Evolutionary conservation across 2,888 invertebrate species (phyloP).

Genomic region (Rhyacophila evoluta): DNA sequence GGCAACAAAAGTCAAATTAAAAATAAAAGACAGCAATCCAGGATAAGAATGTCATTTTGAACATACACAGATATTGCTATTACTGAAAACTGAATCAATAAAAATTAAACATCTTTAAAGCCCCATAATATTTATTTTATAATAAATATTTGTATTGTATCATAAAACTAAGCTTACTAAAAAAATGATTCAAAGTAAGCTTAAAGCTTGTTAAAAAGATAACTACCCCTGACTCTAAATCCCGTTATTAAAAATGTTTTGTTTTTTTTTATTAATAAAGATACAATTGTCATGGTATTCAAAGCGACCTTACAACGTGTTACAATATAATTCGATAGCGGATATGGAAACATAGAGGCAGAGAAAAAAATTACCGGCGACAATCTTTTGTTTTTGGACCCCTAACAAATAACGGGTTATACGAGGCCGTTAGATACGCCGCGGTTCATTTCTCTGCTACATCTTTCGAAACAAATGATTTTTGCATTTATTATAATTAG

Average conservation of each 20-base stretch:
- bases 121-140: no score
- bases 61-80: no score
- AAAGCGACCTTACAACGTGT: conserved; percentile 38
- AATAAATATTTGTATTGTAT: no score
- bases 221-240: conserved; percentile 16
- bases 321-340: conserved; percentile 49
- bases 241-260: conserved; percentile 45
- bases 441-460: conserved; percentile 22
- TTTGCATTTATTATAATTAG: conserved; percentile 38
- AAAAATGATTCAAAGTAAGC: no score
- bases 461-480: conserved; percentile 42
- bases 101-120: no score
- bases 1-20: no score
- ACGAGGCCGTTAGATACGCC: conserved; percentile 33
- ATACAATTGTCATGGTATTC: conserved; percentile 50
- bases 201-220: no score
- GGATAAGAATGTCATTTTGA: no score
- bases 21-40: no score
- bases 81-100: no score
- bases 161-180: no score
- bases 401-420: conserved; percentile 32
- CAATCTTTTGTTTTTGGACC: conserved; percentile 47
- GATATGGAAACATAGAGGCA: conserved; percentile 35
- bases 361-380: conserved; percentile 46
- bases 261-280: conserved; percentile 42